Evolutionary conservation across 2,888 invertebrate species (phyloP).

Genomic region (Eledona agricola): DNA sequence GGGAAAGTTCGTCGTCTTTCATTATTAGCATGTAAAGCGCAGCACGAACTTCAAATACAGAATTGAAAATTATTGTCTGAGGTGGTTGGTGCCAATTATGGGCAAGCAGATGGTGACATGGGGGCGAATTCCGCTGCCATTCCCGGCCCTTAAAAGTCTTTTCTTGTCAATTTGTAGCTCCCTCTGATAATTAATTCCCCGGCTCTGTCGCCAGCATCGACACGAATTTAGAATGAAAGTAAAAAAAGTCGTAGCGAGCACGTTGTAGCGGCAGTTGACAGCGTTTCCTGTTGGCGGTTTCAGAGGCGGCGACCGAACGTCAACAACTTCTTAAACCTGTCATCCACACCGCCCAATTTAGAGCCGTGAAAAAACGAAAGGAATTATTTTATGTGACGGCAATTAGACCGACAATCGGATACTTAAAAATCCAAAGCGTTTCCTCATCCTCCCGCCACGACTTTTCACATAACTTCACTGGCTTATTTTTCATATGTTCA

Average conservation of each 20-base stretch:
- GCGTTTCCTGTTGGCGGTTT: slow-evolving; percentile 46
- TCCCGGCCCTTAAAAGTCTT: slow-evolving; percentile 26
- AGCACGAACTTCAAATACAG: too few species aligned
- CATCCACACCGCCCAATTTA: slow-evolving; percentile 49
- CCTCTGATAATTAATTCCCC: slow-evolving; percentile 30
- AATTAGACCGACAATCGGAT: too few species aligned
- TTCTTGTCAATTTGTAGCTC: slow-evolving; percentile 26
- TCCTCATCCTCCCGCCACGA: too few species aligned
- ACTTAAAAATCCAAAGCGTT: too few species aligned
- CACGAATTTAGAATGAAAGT: slow-evolving; percentile 8
- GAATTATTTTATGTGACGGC: slow-evolving; percentile 19
- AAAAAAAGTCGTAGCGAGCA: slow-evolving; percentile 38
- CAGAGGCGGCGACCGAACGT: slow-evolving; percentile 45
- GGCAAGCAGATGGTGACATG: slow-evolving; percentile 28
- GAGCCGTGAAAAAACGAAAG: slow-evolving; percentile 26
- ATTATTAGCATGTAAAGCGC: too few species aligned
- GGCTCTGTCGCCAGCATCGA: slow-evolving; percentile 2
- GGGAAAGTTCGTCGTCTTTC: slow-evolving; percentile 8
- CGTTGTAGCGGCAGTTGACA: slow-evolving; percentile 47
- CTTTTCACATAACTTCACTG: too few species aligned
- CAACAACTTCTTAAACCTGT: slow-evolving; percentile 51
- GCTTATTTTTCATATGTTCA: too few species aligned
- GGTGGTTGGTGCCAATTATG: slow-evolving; percentile 22
- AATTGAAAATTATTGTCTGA: too few species aligned
- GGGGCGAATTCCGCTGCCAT: slow-evolving; percentile 23